Evolutionary conservation across 2,113 vertebrate genomes (phyloP).

Genomic region (Tychaedon coryphoeus): DNA sequence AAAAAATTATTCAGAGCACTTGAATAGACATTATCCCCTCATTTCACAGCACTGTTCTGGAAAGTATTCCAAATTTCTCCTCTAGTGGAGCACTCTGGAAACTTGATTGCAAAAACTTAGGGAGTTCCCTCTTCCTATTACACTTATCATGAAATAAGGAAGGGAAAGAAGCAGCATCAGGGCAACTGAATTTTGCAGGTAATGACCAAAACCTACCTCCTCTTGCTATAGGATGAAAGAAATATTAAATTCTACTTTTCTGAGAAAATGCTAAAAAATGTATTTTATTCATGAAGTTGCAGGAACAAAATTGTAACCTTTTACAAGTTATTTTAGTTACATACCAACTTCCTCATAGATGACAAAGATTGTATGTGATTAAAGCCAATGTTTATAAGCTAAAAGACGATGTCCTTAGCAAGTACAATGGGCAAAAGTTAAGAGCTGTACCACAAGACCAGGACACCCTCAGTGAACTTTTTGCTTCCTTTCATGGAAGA

Average conservation of each 20-base stretch:
- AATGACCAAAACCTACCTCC: background rate
- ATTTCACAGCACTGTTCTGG: slow-evolving; percentile 60
- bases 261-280: slow-evolving; percentile 31
- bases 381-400: slow-evolving; percentile 18
- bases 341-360: background rate
- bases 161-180: slow-evolving; percentile 26
- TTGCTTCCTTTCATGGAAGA: slow-evolving; percentile 3
- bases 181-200: background rate
- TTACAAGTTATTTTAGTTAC: slow-evolving; percentile 44
- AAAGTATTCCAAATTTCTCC: slow-evolving; percentile 41
- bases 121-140: slow-evolving; percentile 37
- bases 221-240: background rate
- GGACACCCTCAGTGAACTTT: slow-evolving; percentile 1
- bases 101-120: slow-evolving; percentile 13
- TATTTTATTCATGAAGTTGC: slow-evolving; percentile 31
- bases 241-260: slow-evolving; percentile 21
- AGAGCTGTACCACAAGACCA: slow-evolving; percentile 40
- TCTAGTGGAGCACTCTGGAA: slow-evolving; percentile 38
- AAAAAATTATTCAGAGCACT: slow-evolving; percentile 37
- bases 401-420: slow-evolving; percentile 19
- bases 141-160: background rate
- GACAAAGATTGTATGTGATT: slow-evolving; percentile 18
- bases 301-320: slow-evolving; percentile 43
- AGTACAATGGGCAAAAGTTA: slow-evolving; percentile 12
- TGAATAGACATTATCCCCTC: slow-evolving; percentile 49